Base-by-base conservation (phyloP, 2,113 vertebrate genomes). In the Gobius niger region DNA sequence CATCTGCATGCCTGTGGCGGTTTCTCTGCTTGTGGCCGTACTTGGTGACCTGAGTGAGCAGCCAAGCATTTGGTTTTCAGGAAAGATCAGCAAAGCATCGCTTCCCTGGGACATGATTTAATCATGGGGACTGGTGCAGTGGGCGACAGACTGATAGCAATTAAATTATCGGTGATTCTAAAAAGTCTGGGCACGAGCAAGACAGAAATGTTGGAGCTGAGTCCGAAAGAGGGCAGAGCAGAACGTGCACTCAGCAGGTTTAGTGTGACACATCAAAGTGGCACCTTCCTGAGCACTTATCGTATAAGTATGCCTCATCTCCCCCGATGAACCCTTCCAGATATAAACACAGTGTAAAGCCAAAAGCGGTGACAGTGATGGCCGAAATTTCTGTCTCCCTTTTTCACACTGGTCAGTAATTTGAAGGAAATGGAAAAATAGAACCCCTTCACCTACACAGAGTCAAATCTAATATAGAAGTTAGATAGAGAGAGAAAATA, bases 271-370 rank as follows among this genome's bases (percentile, higher is more conserved):
- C 81, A 90, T 87, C 76, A 82, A 81, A 88, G 70, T 73, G 78
- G 74, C 65, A 88, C 82, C 82, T 82, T 82, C 47, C 70, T 64
- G 53, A 68, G 75, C 80, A 81, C 72, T 85, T 87, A 79, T 82
- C 79, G 51, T 70, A 61, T 74, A 87, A 90, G 77, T 83, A 86
- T 52, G 83, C 80, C 80, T 91, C 87, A 91, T 91, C 88, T 88
- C 71, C 82, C 82, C 66, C 78, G 84, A 90, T 88, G 82, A 90
- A 69, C 67, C 72, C 63, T 71, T 70, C 40, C 53, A 80, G 83
- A 77, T 63, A 79, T 76, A 72, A 72, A 70, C 68, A 72, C 60
- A 72, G 67, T 46, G 12, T 52, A 57, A 78, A 78, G 66, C 67
- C 52, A 5, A 10, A 54, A 60, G 50, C 71, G 42, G 79, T 85